Evolutionary conservation across 1,140 invertebrate genomes (phyloP).

Genomic region (Acromyrmex charruanus): DNA sequence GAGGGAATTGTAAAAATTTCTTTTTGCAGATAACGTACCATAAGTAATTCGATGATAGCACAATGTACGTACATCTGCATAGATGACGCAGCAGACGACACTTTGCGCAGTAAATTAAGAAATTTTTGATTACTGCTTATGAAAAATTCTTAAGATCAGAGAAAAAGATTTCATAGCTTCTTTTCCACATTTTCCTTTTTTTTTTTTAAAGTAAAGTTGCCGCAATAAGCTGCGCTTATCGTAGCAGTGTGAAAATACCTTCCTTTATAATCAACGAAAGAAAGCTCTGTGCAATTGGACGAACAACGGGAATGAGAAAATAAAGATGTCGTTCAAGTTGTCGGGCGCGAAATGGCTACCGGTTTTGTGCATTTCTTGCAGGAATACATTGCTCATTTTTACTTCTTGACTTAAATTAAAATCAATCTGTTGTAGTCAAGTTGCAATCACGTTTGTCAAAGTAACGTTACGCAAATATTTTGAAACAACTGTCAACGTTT

Average conservation of each 20-base stretch:
- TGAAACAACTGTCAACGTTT: neutral
- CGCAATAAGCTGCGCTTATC: neutral
- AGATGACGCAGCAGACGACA: constrained; percentile 25
- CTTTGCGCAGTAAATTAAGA: constrained; percentile 52
- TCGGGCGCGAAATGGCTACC: constrained; percentile 39
- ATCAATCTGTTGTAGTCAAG: neutral
- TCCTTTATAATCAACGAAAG: neutral
- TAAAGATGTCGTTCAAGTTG: constrained; percentile 27
- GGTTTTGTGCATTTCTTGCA: constrained; percentile 18
- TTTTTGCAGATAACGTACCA: neutral
- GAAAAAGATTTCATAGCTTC: neutral
- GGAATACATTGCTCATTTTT: constrained; percentile 22
- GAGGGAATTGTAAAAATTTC: neutral
- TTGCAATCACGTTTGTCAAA: constrained; percentile 12
- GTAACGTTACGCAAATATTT: neutral
- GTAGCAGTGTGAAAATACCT: neutral
- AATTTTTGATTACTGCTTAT: constrained; percentile 47
- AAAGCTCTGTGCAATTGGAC: neutral
- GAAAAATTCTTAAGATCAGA: neutral
- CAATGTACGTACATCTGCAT: neutral
- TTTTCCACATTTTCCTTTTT: neutral
- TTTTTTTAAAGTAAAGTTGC: neutral
- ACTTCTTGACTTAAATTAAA: constrained; percentile 27
- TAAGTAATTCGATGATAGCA: neutral
- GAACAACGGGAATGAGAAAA: constrained; percentile 45